Base-by-base conservation (phyloP, 2,113 vertebrate genomes). In the Thryonomys swinderianus region DNA sequence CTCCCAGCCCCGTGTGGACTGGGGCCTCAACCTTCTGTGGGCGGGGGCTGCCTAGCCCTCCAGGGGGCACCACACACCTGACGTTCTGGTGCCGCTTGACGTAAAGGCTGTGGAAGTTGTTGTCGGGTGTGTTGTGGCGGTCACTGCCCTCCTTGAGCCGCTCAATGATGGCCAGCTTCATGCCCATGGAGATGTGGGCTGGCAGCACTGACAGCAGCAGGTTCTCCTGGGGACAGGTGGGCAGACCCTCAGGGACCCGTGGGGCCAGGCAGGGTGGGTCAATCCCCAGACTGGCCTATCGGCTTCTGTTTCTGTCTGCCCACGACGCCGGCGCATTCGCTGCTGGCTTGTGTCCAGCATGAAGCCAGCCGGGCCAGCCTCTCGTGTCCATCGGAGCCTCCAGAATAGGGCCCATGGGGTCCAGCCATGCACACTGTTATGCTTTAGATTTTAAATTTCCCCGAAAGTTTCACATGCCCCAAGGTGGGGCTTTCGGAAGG, bases 171-270 rank as follows among this genome's bases (percentile, higher is more conserved):
- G 99, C 98, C 95, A 99, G 96, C 97, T 99, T 99, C 99, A 99
- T 99, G 98, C 99, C 99, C 99, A 99, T 99, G 94, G 99, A 99
- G 92, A 99, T 99, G 96, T 99, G 99, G 62, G 99, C 99, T 0
- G 99, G 99, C 69, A 99, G 98, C 93, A 99, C 99, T 0, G 99
- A 99, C 93, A 99, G 99, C 96, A 99, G 98, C 95, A 99, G 98
- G 97, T 99, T 99, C 98, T 99, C 99, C 99, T 99, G 88, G 87
- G 94, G 5, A 11, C 0, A 2, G 0, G 10, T 0, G 0, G 66
- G 48, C 62, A 37, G 74, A 85, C 32, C 34, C 2, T 32, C 7
- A 18, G 4, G 51, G 5, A 3, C 4, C 4, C 0, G 2, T 0
- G 2, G 55, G 53, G 57, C 25, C 25, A 14, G 45, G 64, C 30